Conservation (phyloP, 2,797 vertebrate species). For the Euthynnus affinis region DNA sequence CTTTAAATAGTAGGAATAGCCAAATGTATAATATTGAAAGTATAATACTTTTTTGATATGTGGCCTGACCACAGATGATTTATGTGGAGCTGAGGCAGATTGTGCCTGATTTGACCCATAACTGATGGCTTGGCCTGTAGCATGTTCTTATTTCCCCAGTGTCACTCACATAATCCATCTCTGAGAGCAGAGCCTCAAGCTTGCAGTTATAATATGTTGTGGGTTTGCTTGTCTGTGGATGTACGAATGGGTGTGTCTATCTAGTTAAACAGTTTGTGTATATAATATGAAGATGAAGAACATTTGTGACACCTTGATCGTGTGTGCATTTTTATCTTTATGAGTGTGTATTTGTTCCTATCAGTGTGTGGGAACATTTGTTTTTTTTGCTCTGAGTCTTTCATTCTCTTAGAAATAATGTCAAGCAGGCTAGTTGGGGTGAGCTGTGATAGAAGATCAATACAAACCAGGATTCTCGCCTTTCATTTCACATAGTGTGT, state of each 20-base stretch:
- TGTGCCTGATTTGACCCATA: constrained; percentile 86
- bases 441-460: constrained; percentile 72
- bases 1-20: constrained; percentile 14
- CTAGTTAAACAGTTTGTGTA: constrained; percentile 30
- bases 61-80: constrained; percentile 74
- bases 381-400: constrained; percentile 50
- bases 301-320: constrained; percentile 25
- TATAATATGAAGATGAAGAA: constrained; percentile 25
- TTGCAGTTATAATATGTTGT: constrained; percentile 66
- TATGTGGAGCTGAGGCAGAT: constrained; percentile 77
- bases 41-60: constrained; percentile 57
- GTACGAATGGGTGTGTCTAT: constrained; percentile 27
- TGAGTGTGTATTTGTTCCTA: constrained; percentile 23
- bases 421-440: constrained; percentile 40
- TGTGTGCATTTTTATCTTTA: constrained; percentile 23
- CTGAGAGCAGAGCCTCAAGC: constrained; percentile 65
- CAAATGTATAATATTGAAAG: constrained; percentile 50
- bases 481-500: constrained; percentile 74
- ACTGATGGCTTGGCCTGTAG: constrained; percentile 84
- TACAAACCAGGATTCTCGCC: constrained; percentile 59
- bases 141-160: constrained; percentile 88
- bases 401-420: constrained; percentile 58
- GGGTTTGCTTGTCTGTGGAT: constrained; percentile 61
- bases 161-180: constrained; percentile 86
- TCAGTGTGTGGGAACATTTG: constrained; percentile 36